Evolutionary conservation across 1,140 invertebrate species (phyloP), one percentile per base, ranked within the genome.

Genomic region (Drosophila orena): DNA sequence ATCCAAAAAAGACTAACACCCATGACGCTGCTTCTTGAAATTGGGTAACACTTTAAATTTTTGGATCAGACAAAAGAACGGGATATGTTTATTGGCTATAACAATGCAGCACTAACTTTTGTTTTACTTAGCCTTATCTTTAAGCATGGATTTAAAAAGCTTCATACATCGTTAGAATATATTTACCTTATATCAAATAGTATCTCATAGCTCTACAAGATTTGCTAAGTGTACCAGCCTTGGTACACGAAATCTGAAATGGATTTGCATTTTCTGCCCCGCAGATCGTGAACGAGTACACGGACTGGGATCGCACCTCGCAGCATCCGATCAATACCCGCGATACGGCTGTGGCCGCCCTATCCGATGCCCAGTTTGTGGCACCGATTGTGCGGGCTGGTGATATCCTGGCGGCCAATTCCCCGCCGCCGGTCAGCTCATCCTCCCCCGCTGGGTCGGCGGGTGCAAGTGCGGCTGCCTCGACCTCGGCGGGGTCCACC

Each of bases 221-320:
- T 5, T 46, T 14, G 12, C 3, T 37, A 8, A 24, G 43, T 46
- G 20, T 8, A 24, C 20, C 2, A 24, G 14, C 43, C 24, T 5
- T 46, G 22, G 43, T 4, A 6, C 0, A 14, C 11, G 1, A 46
- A 24, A 46, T 46, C 20, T 46, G 34, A 61, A 27, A 30, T 54
- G 46, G 46, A 59, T 47, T 43, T 20, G 10, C 24, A 20, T 8
- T 7, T 62, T 5, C 35, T 27, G 38, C 52, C 46, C 66, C 65
- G 3, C 64, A 94, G 94, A 93, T 98, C 22, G 96, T 98, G 38
- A 99, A 99, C 91, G 98, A 99, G 83, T 99, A 99, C 91, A 98
- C 97, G 10, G 97, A 99, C 91, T 99, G 98, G 98, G 97, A 98
- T 91, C 94, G 97, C 91, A 97, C 97, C 2, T 96, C 97, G 2